Evolutionary conservation across 2,113 vertebrate species (phyloP), one percentile per base, ranked within the genome.

Genomic region (Pelecanoides urinatrix): DNA sequence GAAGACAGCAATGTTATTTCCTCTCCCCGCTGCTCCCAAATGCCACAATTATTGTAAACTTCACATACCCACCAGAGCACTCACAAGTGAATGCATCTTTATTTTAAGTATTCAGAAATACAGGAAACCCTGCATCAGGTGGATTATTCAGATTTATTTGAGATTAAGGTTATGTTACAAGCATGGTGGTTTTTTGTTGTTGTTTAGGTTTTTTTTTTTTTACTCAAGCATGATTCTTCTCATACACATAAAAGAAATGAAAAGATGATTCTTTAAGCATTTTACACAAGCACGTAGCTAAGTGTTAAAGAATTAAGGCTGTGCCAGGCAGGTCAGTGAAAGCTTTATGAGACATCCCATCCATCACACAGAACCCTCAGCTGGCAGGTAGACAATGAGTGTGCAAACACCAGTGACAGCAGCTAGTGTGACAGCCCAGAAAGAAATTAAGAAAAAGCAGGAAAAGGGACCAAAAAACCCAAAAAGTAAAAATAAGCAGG

Each of bases 11-110:
- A 8, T 25, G 22, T 36, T 61, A 23, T 23, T 61, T 36, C 36
- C n/a, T 36, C 10, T 10, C 17, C 56, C 32, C 8, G 8, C 4
- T 13, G 8, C 4, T 13, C 34, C 7, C 2, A 0, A 53, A 40
- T 50, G 30, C 6, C 65, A 36, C 6, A 52, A 26, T 53, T 75
- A 22, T 30, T 49, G 4, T 11, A 49, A 80, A 53, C 2, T 38
- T 75, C 6, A 59, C 3, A 27, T 32, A 22, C 7, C 3, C 19
- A 80, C 5, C 11, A n/a, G 9, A 1, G 1, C 20, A 66, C 42
- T 91, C 32, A 80, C 3, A 75, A 20, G 21, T 16, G 19, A 78
- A 75, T 25, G 5, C 2, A 38, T 25, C 18, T 68, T 80, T 59
- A 50, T 52, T 72, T 65, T 32, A 82, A 5, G 4, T 26, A 19